Base-by-base conservation (phyloP, 2,888 invertebrate genomes). In the Asteroscopus sphinx region DNA sequence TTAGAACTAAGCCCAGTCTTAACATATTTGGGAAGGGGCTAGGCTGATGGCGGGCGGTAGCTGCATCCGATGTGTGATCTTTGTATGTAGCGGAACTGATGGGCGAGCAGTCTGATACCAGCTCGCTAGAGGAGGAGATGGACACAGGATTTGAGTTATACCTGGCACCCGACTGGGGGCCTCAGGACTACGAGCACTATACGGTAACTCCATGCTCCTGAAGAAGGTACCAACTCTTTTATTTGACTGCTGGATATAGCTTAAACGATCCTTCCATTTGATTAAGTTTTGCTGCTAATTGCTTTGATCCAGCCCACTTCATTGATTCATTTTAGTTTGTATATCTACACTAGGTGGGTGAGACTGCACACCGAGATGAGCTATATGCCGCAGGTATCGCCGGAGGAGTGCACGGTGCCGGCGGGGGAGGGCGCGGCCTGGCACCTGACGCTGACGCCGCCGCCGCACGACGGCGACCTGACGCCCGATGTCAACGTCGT, bases 91-190 rank as follows among this genome's bases (percentile, higher is more conserved):
- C 54, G 35, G 73, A 69, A 0, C 48, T 49, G 2, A 9, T 26
- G 1, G 66, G 44, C 8, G 72, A 68, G 12, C 16, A 52, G 15
- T 49, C 40, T 8, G 28, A 15, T 0, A 5, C 26, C 2, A 54
- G 57, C 1, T 54, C 63, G 3, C 9, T n/a, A 2, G 44, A 46
- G 2, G 81, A 77, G n/a, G 80, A 83, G 8, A 76, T 82, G 80
- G 84, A 80, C 39, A 87, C 87, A 0, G 86, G 73, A 1, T 53
- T 91, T 0, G 88, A 91, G 11, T 30, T 92, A 13, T 88, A 79
- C 61, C 69, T 92, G 3, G 78, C 73, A 0, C 76, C 83, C 0
- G 92, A 93, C 68, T 65, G 54, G 28, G 92, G 92, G 0, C 16
- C 42, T 0, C 91, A 88, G 54, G 61, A 69, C 6, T 51, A 77